Base-by-base conservation (phyloP, 1,140 invertebrate genomes). In the Pemphigus obesinymphae region DNA sequence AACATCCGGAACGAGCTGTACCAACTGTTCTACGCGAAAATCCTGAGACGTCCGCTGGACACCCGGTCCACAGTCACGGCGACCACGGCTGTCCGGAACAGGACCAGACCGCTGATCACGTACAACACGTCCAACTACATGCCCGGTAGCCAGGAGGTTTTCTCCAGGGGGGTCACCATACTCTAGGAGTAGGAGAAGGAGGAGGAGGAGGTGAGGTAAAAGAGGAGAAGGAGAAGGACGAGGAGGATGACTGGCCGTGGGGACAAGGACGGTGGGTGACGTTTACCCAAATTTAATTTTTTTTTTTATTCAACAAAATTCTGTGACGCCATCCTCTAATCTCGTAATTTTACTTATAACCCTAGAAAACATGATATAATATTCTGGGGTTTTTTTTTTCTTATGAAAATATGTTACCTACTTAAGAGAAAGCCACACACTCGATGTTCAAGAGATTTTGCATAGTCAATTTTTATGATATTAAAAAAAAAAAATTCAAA, bases 1-100 rank as follows among this genome's bases (percentile, higher is more conserved):
- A 89, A 89, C 83, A 86, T 89, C 43, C 82, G 88, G 10, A 84
- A 86, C 63, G 88, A 89, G 8, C 84, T 88, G 10, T 90, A 89
- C 82, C 89, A 91, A 83, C 85, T 90, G 1, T 85, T 89, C 23
- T 90, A 90, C 11, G 88, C 91, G 89, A 63, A 58, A 20, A 29
- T 80, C 8, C 4, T 55, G 23, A 23, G 76, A 61, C 53, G 53
- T 10, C 55, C 2, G 40, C 31, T 8, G 13, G 76, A 45, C 15
- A 26, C 40, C 23, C n/a, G 76, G 3, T 45, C 76, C 13, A 63
- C 4, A 15, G 37, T 29, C 8, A 80, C 76, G 3, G 55, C 37
- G 23, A 80, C 55, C 20, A 80, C 76, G 40, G 58, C 34, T 1
- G n/a, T 61, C 5, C 37, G 76, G 17, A 80, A 61, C 23, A 40